Evolutionary conservation across 1,140 invertebrate genomes (phyloP), one percentile per base, ranked within the genome.

Genomic region (Anastatus disparis): DNA sequence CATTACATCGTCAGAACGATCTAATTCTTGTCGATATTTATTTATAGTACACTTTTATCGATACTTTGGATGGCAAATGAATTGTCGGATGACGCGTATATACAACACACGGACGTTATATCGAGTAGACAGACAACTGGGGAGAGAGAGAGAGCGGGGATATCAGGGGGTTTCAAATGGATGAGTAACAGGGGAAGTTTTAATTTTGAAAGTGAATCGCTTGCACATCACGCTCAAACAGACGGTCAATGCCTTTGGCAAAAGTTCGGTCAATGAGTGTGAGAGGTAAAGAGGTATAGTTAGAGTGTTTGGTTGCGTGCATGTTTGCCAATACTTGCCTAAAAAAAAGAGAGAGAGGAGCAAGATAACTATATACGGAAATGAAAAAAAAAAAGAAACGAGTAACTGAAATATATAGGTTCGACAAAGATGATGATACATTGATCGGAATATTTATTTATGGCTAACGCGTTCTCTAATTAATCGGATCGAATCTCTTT

Each of bases 191-290:
- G 67, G 35, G 58, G 50, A 42, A 62, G 48, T 62, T 70, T 70
- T 70, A 70, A 70, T 70, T 70, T 70, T 70, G 46, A 70, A 31
- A 70, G 67, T 70, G 48, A 70, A 56, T 70, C 52, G 24, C n/a
- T n/a, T n/a, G n/a, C n/a, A n/a, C n/a, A n/a, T n/a, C n/a, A n/a
- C n/a, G 44, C 15, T 62, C 24, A 46, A 50, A 63, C 50, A 24
- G 66, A 68, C 65, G 55, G 26, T 15, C 27, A 27, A 12, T 44
- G 44, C 8, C 44, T 10, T n/a, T n/a, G 44, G 22, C n/a, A n/a
- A n/a, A n/a, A n/a, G n/a, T n/a, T n/a, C n/a, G n/a, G n/a, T n/a
- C 12, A 3, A 12, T 2, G 13, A 0, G 10, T 3, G 15, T n/a
- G 12, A 22, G 26, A 48, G 46, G 27, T 4, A 29, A 26, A n/a